Base-by-base conservation (phyloP, 2,888 invertebrate species). In the Octonoba sinensis region DNA sequence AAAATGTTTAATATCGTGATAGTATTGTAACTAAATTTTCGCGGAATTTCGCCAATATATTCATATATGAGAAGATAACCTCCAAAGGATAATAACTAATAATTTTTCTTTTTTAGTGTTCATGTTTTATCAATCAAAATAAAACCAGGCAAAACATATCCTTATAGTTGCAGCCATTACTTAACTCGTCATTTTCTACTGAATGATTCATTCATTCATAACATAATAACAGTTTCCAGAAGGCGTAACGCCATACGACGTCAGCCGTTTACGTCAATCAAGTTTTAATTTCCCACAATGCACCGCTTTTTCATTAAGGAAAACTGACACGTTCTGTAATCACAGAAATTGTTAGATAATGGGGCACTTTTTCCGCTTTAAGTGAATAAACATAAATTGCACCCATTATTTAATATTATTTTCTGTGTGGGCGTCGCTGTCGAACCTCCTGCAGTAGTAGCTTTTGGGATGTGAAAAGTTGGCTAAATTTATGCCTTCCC, bases 281-380 rank as follows among this genome's bases (percentile, higher is more conserved):
- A 18, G 51, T 67, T n/a, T n/a, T 75, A 75, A 75, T 75, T 67
- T 67, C 67, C 59, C 75, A 75, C 67, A 75, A 60, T 75, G 67
- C 75, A 67, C 67, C 60, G 67, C 36, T 49, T 18, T 60, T 67
- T 67, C 75, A 60, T 67, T 75, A 60, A 47, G 60, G 44, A 75
- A 60, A 69, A 67, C 59, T 47, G 27, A 66, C 75, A 75, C 75
- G 75, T 75, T 22, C 59, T 18, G 60, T 60, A 75, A 67, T 67
- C 67, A 57, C 75, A 22, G 60, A 60, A 67, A 75, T 66, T 75
- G 75, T 51, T 36, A 60, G 67, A 59, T 75, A 75, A 75, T 75
- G 60, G n/a, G 67, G 44, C 44, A 36, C 75, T 20, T 49, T 74
- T 74, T 65, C 56, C 51, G 54, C 66, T 49, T 65, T 13, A n/a